These are phyloP conservation scores for Tipula vernalis DNA, from an alignment of 2,888 invertebrate species.

Conservation along the genomic window DNA sequence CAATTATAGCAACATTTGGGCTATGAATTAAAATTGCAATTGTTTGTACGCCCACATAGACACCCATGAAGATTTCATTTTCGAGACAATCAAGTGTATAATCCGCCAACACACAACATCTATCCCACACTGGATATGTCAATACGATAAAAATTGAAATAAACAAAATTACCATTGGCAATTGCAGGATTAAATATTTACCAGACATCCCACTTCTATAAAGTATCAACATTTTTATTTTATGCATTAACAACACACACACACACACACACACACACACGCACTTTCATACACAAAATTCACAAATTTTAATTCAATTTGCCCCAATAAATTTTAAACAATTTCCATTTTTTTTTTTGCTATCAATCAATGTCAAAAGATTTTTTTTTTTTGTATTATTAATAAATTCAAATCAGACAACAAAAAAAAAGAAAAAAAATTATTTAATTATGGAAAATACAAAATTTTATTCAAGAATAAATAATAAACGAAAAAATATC, in stretches of 20 bases:
- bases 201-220: background rate
- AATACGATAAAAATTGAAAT: background rate
- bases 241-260: background rate
- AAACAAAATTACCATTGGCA: background rate
- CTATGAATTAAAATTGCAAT: background rate
- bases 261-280: no score
- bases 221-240: no score
- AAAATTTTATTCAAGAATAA: background rate
- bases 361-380: background rate
- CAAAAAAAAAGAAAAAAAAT: background rate
- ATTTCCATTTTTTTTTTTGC: background rate
- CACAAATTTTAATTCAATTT: background rate
- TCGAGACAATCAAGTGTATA: background rate
- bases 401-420: no score
- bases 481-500: background rate
- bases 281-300: background rate
- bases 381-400: background rate
- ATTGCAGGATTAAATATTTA: background rate
- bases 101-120: background rate
- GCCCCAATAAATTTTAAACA: background rate
- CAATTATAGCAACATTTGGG: no score
- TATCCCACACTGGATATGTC: background rate
- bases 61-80: background rate
- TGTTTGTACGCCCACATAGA: background rate
- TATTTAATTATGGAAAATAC: background rate